Base-by-base conservation (phyloP, 2,113 vertebrate genomes). In the Tychaedon coryphoeus region DNA sequence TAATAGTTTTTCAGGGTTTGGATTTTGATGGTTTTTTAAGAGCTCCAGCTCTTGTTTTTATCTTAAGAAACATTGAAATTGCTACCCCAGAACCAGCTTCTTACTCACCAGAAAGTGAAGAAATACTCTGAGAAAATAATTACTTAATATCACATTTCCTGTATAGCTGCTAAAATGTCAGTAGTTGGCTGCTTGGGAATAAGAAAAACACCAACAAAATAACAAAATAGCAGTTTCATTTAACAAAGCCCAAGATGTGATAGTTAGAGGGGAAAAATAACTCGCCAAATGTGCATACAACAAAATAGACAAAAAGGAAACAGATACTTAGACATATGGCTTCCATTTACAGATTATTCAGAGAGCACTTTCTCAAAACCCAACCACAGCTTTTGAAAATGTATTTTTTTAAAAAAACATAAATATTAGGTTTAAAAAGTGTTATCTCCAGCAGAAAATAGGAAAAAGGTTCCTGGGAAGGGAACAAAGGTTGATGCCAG, bases 81-180 rank as follows among this genome's bases (percentile, higher is more conserved):
- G 51, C 87, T 88, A 71, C 45, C 40, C n/a, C 12, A 28, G 19
- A 74, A 86, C 76, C 72, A 75, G 86, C 57, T 86, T 36, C 45
- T 84, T 96, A 40, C 73, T 92, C 83, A 81, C 88, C 56, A 78
- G 67, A 84, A 95, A 90, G 67, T n/a, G 67, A 86, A 92, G 85
- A 88, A 95, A 80, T 77, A 69, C 75, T 93, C 69, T 84, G 53
- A 73, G 76, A 94, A 95, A 93, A 95, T 96, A 96, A 96, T 95
- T 87, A 53, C 65, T 96, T 96, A 94, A 92, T 95, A 93, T 86
- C 92, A 72, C 72, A 86, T 96, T 96, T 94, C 88, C 86, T 92
- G n/a, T 84, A 61, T 86, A 86, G 75, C 78, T 22, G 16, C 88
- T 92, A 88, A 95, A 97, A 96, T 94, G 86, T 95, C 93, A 94